Evolutionary conservation across 2,888 invertebrate species (phyloP).

Genomic region (Candidula unifasciata): DNA sequence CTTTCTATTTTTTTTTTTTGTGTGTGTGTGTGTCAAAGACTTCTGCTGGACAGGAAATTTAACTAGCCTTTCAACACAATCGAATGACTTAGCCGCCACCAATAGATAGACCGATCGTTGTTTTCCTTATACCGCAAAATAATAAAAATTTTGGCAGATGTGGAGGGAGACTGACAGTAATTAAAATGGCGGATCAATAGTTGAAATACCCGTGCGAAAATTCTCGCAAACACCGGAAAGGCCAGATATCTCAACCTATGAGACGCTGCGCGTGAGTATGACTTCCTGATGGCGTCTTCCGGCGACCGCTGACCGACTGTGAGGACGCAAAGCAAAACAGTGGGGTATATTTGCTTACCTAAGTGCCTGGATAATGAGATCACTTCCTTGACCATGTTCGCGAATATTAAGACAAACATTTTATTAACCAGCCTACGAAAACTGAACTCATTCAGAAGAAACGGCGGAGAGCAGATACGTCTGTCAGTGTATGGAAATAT

Average conservation of each 20-base stretch:
- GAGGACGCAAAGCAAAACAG: constrained; percentile 41
- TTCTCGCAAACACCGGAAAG: constrained; percentile 37
- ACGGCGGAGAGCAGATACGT: neutral
- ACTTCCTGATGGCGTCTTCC: constrained; percentile 45
- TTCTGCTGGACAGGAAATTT: too few relatives aligned
- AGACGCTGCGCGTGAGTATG: constrained; percentile 47
- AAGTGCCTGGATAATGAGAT: constrained; percentile 42
- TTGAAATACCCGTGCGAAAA: constrained; percentile 20
- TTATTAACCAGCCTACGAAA: neutral
- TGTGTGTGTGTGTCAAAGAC: too few relatives aligned
- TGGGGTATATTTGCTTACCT: constrained; percentile 29
- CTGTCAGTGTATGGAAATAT: constrained; percentile 25
- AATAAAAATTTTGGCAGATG: neutral
- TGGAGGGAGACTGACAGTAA: neutral
- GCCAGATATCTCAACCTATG: constrained; percentile 27
- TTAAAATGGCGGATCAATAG: neutral
- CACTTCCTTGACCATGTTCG: constrained; percentile 14
- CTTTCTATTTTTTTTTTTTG: too few relatives aligned
- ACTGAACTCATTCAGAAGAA: neutral
- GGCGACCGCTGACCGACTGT: constrained; percentile 39
- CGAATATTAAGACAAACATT: constrained; percentile 43
- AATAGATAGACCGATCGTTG: too few relatives aligned
- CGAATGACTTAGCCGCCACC: too few relatives aligned
- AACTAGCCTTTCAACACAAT: too few relatives aligned
- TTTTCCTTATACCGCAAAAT: neutral